Evolutionary conservation across 2,888 invertebrate species (phyloP).

Genomic region (Allacma fusca): DNA sequence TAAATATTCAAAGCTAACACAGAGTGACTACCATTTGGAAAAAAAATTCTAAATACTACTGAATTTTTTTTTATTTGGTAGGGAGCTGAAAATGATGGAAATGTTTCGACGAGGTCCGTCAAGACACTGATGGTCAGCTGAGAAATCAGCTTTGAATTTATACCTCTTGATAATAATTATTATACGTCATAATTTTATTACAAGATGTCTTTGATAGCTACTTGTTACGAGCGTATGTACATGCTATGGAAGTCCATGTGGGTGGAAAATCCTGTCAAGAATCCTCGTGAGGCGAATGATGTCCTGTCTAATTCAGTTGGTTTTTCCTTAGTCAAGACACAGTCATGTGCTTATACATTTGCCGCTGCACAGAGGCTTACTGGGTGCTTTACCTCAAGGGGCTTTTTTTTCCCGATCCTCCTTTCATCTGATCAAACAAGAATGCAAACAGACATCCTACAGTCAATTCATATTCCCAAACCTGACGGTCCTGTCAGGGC

Average conservation of each 20-base stretch:
- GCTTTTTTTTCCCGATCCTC: not conserved
- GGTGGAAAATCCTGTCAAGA: not conserved
- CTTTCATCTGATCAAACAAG: no score
- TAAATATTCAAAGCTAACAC: no score
- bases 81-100: no score
- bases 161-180: conserved; percentile 38
- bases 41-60: no score
- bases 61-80: no score
- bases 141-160: conserved; percentile 45
- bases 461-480: no score
- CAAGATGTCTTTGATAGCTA: not conserved
- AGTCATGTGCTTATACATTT: not conserved
- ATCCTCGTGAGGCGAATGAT: not conserved
- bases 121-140: conserved; percentile 41
- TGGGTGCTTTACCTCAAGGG: conserved; percentile 34
- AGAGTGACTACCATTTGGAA: no score
- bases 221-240: not conserved
- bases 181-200: conserved; percentile 37
- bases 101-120: conserved; percentile 14
- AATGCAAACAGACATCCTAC: no score
- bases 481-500: no score
- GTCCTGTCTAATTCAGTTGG: not conserved
- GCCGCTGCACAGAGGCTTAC: conserved; percentile 1
- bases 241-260: not conserved
- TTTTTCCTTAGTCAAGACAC: no score